These are phyloP conservation scores for Lycaena phlaeas DNA, from an alignment of 2,888 invertebrate genomes.

Conservation along the genomic window DNA sequence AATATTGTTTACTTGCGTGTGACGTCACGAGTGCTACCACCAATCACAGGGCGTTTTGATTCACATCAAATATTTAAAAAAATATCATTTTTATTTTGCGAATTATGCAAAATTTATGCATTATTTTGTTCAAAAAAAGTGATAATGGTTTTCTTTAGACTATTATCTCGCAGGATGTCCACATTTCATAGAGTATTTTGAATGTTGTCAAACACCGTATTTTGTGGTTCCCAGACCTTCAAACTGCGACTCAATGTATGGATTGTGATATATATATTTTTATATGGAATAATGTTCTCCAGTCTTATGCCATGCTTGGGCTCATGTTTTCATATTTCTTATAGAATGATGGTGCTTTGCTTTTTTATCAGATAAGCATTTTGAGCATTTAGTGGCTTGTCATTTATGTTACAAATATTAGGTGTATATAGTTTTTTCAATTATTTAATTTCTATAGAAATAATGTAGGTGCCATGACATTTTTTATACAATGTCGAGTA, in stretches of 20 bases:
- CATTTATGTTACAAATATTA: constrained; percentile 27
- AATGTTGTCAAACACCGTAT: too few species aligned
- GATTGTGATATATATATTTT: constrained; percentile 3
- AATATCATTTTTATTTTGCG: too few species aligned
- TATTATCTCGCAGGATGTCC: too few species aligned
- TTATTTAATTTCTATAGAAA: constrained; percentile 24
- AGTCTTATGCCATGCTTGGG: neutral
- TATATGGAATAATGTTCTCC: neutral
- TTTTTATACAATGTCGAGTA: neutral
- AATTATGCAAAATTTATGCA: too few species aligned
- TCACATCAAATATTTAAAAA: too few species aligned
- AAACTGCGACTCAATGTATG: neutral
- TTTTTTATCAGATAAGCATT: constrained; percentile 47
- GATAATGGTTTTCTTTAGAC: too few species aligned
- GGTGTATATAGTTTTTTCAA: constrained; percentile 34
- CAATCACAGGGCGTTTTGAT: too few species aligned
- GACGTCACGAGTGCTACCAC: too few species aligned
- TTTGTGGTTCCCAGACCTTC: too few species aligned
- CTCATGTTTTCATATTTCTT: constrained; percentile 10
- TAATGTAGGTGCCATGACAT: constrained; percentile 45
- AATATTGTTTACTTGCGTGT: too few species aligned
- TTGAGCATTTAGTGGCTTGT: constrained; percentile 60
- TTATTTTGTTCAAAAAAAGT: too few species aligned
- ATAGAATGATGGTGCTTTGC: constrained; percentile 43
- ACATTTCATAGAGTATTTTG: too few species aligned